Percentiles rank a stretch among this genome's conserved stretches.
These are phyloP conservation scores for Palaemon carinicauda DNA, from an alignment of 1,140 invertebrate genomes.

Conservation along the genomic window DNA sequence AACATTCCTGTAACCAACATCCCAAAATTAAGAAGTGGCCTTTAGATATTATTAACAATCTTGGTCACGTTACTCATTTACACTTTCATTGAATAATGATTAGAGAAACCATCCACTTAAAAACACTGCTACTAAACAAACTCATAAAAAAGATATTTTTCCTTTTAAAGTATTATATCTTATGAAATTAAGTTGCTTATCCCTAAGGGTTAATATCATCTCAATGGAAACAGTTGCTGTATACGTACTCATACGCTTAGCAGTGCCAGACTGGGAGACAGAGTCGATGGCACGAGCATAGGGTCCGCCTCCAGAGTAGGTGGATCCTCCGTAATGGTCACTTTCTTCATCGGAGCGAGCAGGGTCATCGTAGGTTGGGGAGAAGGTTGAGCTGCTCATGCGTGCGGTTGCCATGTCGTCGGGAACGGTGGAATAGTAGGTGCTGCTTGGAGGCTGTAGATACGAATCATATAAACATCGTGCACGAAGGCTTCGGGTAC, in stretches of 20 bases:
- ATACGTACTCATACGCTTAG: constrained; percentile 58
- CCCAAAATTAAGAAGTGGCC: too few species aligned
- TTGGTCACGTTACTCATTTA: too few species aligned
- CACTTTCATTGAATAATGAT: too few species aligned
- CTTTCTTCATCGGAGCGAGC: constrained; percentile 59
- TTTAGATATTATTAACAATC: too few species aligned
- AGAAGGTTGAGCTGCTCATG: constrained; percentile 56
- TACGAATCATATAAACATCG: neutral
- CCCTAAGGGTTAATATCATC: neutral
- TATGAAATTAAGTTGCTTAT: too few species aligned
- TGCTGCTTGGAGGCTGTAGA: constrained; percentile 57
- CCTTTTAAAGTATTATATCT: too few species aligned
- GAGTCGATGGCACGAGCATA: constrained; percentile 60
- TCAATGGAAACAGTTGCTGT: neutral
- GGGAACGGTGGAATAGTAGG: constrained; percentile 59
- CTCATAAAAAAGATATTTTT: too few species aligned
- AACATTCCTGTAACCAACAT: too few species aligned
- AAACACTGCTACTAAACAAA: too few species aligned
- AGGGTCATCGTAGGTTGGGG: constrained; percentile 60
- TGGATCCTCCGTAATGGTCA: constrained; percentile 59
- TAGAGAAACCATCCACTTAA: too few species aligned
- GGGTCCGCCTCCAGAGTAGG: constrained; percentile 60
- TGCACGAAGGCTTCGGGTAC: neutral
- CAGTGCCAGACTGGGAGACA: constrained; percentile 59
- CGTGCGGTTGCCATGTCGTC: constrained; percentile 53